phyloP scores from a whole-genome alignment of 1,140 invertebrate genomes.

The Vanessa tameamea region DNA sequence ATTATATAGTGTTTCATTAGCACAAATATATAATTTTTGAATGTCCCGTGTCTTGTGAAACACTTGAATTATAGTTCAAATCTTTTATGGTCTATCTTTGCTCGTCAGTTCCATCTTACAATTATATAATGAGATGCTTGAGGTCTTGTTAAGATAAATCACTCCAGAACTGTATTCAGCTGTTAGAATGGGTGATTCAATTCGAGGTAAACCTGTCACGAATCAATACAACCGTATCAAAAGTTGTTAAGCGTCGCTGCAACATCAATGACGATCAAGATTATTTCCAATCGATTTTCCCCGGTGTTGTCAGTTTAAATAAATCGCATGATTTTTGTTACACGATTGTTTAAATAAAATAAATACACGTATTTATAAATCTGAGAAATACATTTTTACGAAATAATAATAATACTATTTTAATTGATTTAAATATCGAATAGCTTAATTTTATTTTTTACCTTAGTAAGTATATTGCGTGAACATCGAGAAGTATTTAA shows the following conservation, averaged over 20 bases:
- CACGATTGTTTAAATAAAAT: not conserved
- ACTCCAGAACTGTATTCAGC: slow-evolving; percentile 27
- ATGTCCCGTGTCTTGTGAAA: too few relatives aligned
- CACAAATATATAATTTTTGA: too few relatives aligned
- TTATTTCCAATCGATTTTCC: slow-evolving; percentile 19
- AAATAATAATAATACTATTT: too few relatives aligned
- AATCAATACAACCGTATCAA: slow-evolving; percentile 27
- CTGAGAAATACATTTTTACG: too few relatives aligned
- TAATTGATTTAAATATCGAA: too few relatives aligned
- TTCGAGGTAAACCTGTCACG: slow-evolving; percentile 28
- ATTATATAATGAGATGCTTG: slow-evolving; percentile 30
- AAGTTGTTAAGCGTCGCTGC: slow-evolving; percentile 20
- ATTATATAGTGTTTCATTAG: too few relatives aligned
- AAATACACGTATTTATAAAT: too few relatives aligned
- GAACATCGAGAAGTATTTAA: too few relatives aligned
- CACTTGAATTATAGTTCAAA: too few relatives aligned
- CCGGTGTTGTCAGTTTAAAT: slow-evolving; percentile 8
- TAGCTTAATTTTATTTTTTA: too few relatives aligned
- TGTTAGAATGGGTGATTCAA: slow-evolving; percentile 24
- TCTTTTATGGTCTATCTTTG: not conserved
- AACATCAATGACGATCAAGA: slow-evolving; percentile 16
- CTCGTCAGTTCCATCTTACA: not conserved
- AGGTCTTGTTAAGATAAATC: slow-evolving; percentile 23
- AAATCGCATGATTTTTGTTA: not conserved
- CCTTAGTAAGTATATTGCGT: too few relatives aligned